These are phyloP conservation scores for Bovichtus variegatus DNA, from an alignment of 2,797 vertebrate genomes.

Conservation along the genomic window DNA sequence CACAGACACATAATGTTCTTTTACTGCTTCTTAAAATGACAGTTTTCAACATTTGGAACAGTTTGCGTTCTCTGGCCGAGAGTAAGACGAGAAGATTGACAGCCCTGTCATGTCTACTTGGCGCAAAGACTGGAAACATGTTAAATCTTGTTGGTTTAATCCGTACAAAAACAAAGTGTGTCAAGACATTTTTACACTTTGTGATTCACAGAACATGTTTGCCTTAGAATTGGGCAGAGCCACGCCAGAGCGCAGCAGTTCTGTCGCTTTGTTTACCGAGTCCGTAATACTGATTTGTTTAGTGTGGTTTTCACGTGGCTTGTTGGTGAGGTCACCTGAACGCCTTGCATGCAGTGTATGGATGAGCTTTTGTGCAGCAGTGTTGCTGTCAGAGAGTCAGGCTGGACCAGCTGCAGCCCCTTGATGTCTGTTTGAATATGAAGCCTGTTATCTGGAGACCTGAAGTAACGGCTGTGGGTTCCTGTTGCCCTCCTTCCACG, in stretches of 20 bases:
- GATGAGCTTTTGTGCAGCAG: slow-evolving; percentile 17
- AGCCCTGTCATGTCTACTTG: neutral
- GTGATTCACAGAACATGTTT: too few relatives aligned
- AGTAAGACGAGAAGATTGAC: neutral
- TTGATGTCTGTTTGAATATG: neutral
- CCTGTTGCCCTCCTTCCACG: neutral
- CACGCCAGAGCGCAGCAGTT: too few relatives aligned
- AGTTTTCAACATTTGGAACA: neutral
- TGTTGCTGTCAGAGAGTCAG: neutral
- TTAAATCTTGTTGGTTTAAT: too few relatives aligned
- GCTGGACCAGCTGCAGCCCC: slow-evolving; percentile 12
- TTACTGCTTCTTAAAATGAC: neutral
- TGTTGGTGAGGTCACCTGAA: slow-evolving; percentile 37
- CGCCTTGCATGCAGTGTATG: slow-evolving; percentile 15
- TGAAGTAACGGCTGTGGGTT: neutral
- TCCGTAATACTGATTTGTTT: slow-evolving; percentile 18
- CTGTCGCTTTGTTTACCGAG: slow-evolving; percentile 9
- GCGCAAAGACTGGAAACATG: neutral
- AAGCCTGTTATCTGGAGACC: neutral
- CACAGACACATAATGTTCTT: neutral
- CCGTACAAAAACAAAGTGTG: too few relatives aligned
- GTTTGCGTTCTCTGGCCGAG: neutral
- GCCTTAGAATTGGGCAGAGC: too few relatives aligned
- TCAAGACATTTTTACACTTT: too few relatives aligned
- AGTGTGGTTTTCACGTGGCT: slow-evolving; percentile 20